Base-by-base conservation (phyloP, 2,888 invertebrate species). In the Blera fallax region DNA sequence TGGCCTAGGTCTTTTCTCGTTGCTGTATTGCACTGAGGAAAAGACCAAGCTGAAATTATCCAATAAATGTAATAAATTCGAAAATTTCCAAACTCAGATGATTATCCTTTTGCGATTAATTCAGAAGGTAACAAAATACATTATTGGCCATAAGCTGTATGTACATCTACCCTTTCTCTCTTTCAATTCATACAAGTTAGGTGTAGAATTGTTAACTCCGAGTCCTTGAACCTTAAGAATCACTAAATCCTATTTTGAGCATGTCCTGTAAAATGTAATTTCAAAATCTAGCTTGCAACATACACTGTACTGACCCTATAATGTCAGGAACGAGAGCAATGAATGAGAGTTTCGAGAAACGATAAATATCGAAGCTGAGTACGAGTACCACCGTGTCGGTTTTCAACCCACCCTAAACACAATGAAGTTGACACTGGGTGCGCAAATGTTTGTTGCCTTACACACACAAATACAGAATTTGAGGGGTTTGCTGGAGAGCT, bases 311-410 rank as follows among this genome's bases (percentile, higher is more conserved):
- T 27, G 29, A 54, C 18, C 27, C 54, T 10, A 65, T 29, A 11
- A 73, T 29, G 21, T 14, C 37, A 40, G 11, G 32, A 7, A 29
- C 60, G 29, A 43, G n/a, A 48, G 11, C 40, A 45, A 34, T 34
- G 16, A 37, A 58, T 18, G 29, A 40, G 14, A 10, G 18, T 65
- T 79, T 72, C 21, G 64, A 50, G 45, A 72, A 52, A 48, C 56
- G 70, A 79, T 65, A 79, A 64, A 79, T 70, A 56, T 48, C 24
- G 43, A 70, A 43, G 56, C 27, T 0, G 56, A 64, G 80, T 45
- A 18, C 32, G 52, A 29, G 62, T 45, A 29, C 8, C 14, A 21
- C 21, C 45, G 52, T n/a, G n/a, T 16, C 8, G 3, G 1, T 7
- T 11, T 3, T 7, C 32, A 3, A 52, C 18, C 14, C 14, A 10